phyloP scores from a whole-genome alignment of 2,113 vertebrate genomes.

The Loxodonta africana region DNA sequence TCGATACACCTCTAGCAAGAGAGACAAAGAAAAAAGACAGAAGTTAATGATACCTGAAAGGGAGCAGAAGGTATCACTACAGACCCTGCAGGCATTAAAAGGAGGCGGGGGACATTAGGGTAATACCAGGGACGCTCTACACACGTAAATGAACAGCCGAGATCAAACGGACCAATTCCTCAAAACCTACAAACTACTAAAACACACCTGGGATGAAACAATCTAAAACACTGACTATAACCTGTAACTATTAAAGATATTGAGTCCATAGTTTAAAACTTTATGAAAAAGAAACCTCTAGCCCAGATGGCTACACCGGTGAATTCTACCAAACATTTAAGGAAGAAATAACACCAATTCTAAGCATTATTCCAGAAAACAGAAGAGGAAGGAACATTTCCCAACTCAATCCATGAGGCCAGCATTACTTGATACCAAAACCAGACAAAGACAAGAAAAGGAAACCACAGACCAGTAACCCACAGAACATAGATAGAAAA shows the following conservation, averaged over 20 bases:
- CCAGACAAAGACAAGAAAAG: background rate
- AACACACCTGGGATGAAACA: background rate
- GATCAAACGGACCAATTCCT: background rate
- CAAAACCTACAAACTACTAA: background rate
- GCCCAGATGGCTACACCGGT: background rate
- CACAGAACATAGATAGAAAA: background rate
- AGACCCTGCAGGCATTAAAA: background rate
- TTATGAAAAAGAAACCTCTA: background rate
- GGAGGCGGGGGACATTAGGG: too few species aligned
- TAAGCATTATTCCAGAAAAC: background rate
- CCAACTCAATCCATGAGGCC: background rate
- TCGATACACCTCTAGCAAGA: background rate
- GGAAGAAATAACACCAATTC: background rate
- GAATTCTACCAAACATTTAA: background rate
- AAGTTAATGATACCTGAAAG: background rate
- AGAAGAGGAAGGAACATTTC: background rate
- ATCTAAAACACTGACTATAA: background rate
- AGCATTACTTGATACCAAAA: background rate
- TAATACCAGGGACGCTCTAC: rapidly evolving
- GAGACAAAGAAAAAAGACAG: background rate
- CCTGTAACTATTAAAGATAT: background rate
- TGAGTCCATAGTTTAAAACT: background rate
- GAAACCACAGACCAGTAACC: background rate
- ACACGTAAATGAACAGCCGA: background rate
- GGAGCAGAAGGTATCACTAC: background rate